Evolutionary conservation across 2,797 vertebrate genomes (phyloP), one percentile per base, ranked within the genome.

Genomic region (Gambelia wislizenii): DNA sequence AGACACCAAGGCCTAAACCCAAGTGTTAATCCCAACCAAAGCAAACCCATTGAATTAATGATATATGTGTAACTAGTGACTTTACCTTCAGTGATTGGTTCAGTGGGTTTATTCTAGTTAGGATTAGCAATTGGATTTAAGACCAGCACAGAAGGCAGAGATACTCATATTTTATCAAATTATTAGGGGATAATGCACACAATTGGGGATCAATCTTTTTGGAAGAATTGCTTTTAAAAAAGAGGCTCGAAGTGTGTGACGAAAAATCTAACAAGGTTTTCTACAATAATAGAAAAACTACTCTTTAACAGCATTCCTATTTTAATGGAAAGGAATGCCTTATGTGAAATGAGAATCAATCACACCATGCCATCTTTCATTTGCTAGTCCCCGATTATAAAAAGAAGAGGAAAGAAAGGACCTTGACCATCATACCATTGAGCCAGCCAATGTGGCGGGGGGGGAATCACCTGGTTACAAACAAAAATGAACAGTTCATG

Each of bases 401-500:
- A 89, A 85, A 81, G 18, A 14, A 39, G 30, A 39, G 22, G 20
- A 39, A 27, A 81, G 22, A 36, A 54, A 33, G 22, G 25, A 44
- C 18, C 39, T 33, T 74, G 67, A n/a, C 76, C 82, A 80, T 61
- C 39, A 22, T 80, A 42, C 13, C 47, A 67, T 78, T 59, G 61
- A 36, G 47, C 44, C 74, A 76, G 49, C n/a, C 82, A 84, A 80
- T n/a, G n/a, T n/a, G 56, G 18, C 52, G 30, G 22, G 54, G 47
- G 25, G 12, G 25, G n/a, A 74, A 44, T 85, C 33, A 49, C 13
- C 77, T 85, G 76, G 22, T 79, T 89, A 80, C 25, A 88, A 85
- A 80, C 70, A 83, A 87, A 75, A 90, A 64, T 64, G 69, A 91
- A 67, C 44, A 36, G 86, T 80, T 64, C 67, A 81, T 75, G 64